Evolutionary conservation across 2,797 vertebrate species (phyloP), one percentile per base, ranked within the genome.

Genomic region (Denticeps clupeoides): DNA sequence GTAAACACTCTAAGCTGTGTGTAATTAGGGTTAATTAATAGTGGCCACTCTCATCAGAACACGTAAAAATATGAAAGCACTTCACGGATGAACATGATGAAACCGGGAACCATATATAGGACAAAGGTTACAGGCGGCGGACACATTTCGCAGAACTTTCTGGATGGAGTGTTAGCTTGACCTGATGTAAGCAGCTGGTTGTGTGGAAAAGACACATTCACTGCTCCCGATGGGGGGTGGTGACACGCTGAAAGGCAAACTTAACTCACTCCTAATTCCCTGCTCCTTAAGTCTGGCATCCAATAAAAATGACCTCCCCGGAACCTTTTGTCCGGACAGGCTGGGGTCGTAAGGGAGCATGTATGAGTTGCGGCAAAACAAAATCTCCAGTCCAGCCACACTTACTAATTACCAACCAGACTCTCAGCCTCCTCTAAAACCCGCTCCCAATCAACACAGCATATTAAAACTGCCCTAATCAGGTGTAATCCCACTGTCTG

Each of bases 151-250:
- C 71, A 59, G 69, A 68, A 69, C 65, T 77, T 66, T 60, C 44
- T 73, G 63, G n/a, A 70, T 67, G 61, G 70, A 84, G 80, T 77
- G 80, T 85, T 83, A 85, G 79, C 80, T 83, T 81, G 80, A 75
- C 78, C 85, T 73, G 73, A 82, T 89, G 84, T 68, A 80, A 88
- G 84, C 84, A 90, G 87, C 82, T 89, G 86, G 75, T 74, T 82
- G 74, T 74, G 87, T 60, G 77, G 74, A 77, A 81, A 76, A 71
- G 66, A 33, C 52, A 75, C 63, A 82, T 82, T 83, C 78, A 82
- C 72, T 68, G 63, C 63, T 59, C 75, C 65, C 75, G 47, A 59
- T 64, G 67, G 77, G 82, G 80, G 82, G 77, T 70, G 61, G 60
- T 51, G 51, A 64, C 62, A 49, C 69, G 57, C 70, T 74, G 53